These are phyloP conservation scores for Lucifuga dentata DNA, from an alignment of 2,113 vertebrate species.

Conservation along the genomic window DNA sequence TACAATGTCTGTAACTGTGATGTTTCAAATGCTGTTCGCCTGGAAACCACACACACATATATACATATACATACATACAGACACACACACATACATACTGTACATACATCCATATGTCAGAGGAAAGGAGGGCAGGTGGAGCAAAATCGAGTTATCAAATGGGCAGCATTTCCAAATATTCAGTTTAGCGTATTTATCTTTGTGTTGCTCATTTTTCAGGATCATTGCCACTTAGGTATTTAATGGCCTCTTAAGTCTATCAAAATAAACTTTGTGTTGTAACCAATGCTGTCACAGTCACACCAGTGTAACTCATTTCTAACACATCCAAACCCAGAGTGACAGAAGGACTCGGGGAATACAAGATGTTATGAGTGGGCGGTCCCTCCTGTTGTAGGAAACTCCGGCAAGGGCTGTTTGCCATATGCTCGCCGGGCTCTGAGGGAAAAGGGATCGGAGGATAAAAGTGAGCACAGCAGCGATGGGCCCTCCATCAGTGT, in stretches of 20 bases:
- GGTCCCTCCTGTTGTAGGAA: constrained; percentile 89
- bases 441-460: constrained; percentile 88
- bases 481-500: constrained; percentile 89
- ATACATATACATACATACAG: too few relatives aligned
- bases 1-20: constrained; percentile 1
- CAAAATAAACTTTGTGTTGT: constrained; percentile 42
- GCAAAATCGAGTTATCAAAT: constrained; percentile 40
- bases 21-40: constrained; percentile 41
- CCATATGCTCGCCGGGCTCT: constrained; percentile 94
- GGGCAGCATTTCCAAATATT: too few relatives aligned
- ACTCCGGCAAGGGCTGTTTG: constrained; percentile 90
- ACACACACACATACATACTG: too few relatives aligned
- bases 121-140: constrained; percentile 31
- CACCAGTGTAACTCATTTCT: constrained; percentile 86
- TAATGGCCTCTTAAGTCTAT: constrained; percentile 48
- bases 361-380: constrained; percentile 73
- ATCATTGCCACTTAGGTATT: constrained; percentile 23
- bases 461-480: constrained; percentile 89
- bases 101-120: too few relatives aligned
- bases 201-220: constrained; percentile 43
- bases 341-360: constrained; percentile 86
- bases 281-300: constrained; percentile 39
- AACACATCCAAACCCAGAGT: constrained; percentile 86
- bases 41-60: constrained; percentile 21
- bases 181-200: constrained; percentile 40